These are phyloP conservation scores for Sussaba pulchella DNA, from an alignment of 2,888 invertebrate species.

Conservation along the genomic window DNA sequence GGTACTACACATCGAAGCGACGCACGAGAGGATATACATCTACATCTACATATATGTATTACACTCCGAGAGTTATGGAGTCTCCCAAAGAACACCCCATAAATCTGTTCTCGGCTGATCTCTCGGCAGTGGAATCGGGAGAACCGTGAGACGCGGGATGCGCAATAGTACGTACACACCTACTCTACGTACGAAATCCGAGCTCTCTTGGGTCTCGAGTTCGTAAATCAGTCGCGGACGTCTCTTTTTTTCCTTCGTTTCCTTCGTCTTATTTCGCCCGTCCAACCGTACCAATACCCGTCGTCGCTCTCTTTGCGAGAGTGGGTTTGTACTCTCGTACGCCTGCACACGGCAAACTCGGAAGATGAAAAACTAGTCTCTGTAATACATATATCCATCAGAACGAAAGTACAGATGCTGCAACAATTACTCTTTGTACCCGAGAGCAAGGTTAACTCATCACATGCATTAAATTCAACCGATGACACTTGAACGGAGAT, in stretches of 20 bases:
- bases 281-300: conserved; percentile 19
- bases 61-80: conserved; percentile 70
- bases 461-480: conserved; percentile 31
- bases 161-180: conserved; percentile 56
- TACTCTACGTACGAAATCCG: conserved; percentile 61
- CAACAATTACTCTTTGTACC: conserved; percentile 9
- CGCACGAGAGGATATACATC: conserved; percentile 10
- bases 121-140: conserved; percentile 69
- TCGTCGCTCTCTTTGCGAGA: conserved; percentile 18
- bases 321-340: conserved; percentile 8
- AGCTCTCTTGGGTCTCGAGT: conserved; percentile 71
- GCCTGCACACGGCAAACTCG: conserved; percentile 14
- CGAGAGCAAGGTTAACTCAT: conserved; percentile 36
- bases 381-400: conserved; percentile 50
- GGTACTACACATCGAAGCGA: conserved; percentile 34
- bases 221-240: conserved; percentile 80
- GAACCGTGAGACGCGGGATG: conserved; percentile 71
- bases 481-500: too few relatives aligned
- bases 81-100: conserved; percentile 79
- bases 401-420: conserved; percentile 46
- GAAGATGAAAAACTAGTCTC: conserved; percentile 55
- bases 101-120: conserved; percentile 75
- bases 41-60: not conserved
- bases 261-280: conserved; percentile 75
- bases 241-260: too few relatives aligned